Evolutionary conservation across 2,797 vertebrate genomes (phyloP).

Genomic region (Xenopus petersii): DNA sequence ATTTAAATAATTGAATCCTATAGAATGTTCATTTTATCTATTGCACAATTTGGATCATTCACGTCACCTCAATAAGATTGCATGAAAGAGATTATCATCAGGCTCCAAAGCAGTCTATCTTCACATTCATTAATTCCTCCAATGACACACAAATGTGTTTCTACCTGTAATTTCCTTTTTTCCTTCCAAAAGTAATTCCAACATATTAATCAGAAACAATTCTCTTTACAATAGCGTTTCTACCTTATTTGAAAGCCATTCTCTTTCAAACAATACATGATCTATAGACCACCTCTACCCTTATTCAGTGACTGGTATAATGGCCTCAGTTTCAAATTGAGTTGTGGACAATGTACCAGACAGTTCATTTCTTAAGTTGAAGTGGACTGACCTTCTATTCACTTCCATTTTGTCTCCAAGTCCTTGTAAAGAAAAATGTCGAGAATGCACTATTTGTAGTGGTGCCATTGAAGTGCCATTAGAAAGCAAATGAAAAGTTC

Average conservation of each 20-base stretch:
- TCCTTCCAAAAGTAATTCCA: slow-evolving; percentile 59
- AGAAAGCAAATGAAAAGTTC: background rate
- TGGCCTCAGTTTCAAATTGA: slow-evolving; percentile 56
- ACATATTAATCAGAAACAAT: slow-evolving; percentile 65
- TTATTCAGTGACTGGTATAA: slow-evolving; percentile 60
- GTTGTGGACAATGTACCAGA: slow-evolving; percentile 52
- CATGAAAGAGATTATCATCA: slow-evolving; percentile 56
- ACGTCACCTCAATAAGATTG: slow-evolving; percentile 51
- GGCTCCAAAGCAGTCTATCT: slow-evolving; percentile 58
- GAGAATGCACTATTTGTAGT: background rate
- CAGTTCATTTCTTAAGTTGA: slow-evolving; percentile 48
- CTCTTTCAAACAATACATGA: slow-evolving; percentile 64
- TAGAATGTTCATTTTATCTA: background rate
- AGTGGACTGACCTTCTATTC: slow-evolving; percentile 9
- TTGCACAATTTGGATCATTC: slow-evolving; percentile 50
- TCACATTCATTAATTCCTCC: slow-evolving; percentile 60
- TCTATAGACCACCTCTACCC: slow-evolving; percentile 64
- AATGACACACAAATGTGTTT: slow-evolving; percentile 67
- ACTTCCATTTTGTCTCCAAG: background rate
- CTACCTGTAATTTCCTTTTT: slow-evolving; percentile 60
- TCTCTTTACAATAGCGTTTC: slow-evolving; percentile 67
- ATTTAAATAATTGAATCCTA: slow-evolving; percentile 53
- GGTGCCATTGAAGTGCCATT: background rate
- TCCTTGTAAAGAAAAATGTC: background rate
- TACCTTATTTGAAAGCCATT: slow-evolving; percentile 58